Evolutionary conservation across 2,888 invertebrate species (phyloP).

Genomic region (Pammene fasciana): DNA sequence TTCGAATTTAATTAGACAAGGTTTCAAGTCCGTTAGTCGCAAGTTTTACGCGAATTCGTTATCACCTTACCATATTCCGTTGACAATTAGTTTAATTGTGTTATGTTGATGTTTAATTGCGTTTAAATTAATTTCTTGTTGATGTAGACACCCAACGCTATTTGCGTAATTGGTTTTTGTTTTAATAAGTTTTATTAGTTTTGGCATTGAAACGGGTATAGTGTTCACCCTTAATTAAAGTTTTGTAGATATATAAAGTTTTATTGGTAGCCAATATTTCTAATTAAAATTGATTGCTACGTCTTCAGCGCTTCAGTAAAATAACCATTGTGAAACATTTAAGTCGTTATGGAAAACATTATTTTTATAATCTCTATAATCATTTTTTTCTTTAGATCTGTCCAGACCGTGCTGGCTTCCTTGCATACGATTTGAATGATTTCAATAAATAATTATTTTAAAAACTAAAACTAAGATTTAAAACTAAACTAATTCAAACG

Average conservation of each 20-base stretch:
- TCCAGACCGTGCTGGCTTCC: too few relatives aligned
- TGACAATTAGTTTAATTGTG: slow-evolving; percentile 35
- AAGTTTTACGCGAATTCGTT: slow-evolving; percentile 19
- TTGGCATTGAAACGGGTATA: neutral
- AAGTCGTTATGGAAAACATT: too few relatives aligned
- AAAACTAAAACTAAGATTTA: too few relatives aligned
- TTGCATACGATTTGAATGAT: too few relatives aligned
- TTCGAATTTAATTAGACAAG: slow-evolving; percentile 44
- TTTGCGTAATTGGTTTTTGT: neutral
- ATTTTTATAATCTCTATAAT: too few relatives aligned
- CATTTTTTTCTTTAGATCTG: too few relatives aligned
- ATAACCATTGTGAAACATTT: too few relatives aligned
- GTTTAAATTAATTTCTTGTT: slow-evolving; percentile 19
- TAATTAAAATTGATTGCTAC: too few relatives aligned
- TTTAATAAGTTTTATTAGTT: neutral
- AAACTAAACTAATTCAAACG: too few relatives aligned
- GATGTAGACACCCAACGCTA: slow-evolving; percentile 4
- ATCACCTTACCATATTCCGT: slow-evolving; percentile 23
- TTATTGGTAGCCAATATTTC: neutral
- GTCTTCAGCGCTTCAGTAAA: too few relatives aligned
- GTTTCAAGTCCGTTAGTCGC: slow-evolving; percentile 21
- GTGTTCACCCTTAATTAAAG: neutral
- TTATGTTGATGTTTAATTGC: slow-evolving; percentile 28
- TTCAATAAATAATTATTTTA: too few relatives aligned
- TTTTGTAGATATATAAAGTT: neutral